A percentile compares a stretch with the other conserved stretches of the same genome.
phyloP scores from a whole-genome alignment of 2,888 invertebrate species.

The Caenorhabditis sp. region DNA sequence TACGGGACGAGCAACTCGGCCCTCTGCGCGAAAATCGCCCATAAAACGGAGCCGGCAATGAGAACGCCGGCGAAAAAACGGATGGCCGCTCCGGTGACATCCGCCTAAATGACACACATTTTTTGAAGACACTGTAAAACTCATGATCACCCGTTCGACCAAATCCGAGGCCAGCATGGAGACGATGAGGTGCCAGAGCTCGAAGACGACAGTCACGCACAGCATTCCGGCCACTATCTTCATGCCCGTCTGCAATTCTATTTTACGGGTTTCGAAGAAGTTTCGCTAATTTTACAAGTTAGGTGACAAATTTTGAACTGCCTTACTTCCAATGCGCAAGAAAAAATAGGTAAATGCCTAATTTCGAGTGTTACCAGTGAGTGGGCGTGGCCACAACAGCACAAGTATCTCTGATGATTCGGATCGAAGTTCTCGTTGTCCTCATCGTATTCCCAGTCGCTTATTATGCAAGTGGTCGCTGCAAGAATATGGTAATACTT shows the following conservation, averaged over 20 bases:
- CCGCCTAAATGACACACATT: slow-evolving; percentile 30
- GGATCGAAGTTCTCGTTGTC: slow-evolving; percentile 60
- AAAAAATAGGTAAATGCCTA: no score
- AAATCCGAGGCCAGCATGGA: slow-evolving; percentile 37
- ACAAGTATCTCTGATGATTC: slow-evolving; percentile 64
- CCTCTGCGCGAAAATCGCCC: slow-evolving; percentile 65
- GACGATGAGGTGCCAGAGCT: slow-evolving; percentile 68
- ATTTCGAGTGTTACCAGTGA: slow-evolving; percentile 64
- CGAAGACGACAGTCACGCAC: slow-evolving; percentile 69
- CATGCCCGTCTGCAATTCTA: slow-evolving; percentile 66
- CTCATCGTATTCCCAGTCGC: slow-evolving; percentile 51
- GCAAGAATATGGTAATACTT: not conserved
- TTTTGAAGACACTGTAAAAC: no score
- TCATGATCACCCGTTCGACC: slow-evolving; percentile 31
- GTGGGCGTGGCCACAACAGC: slow-evolving; percentile 67
- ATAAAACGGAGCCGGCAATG: slow-evolving; percentile 63
- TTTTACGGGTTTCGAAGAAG: not conserved
- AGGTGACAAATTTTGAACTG: no score
- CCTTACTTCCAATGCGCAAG: no score
- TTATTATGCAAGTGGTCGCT: slow-evolving; percentile 47
- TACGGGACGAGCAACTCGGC: slow-evolving; percentile 70
- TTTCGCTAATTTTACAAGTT: not conserved
- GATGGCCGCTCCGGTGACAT: slow-evolving; percentile 45
- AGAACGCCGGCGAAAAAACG: slow-evolving; percentile 65
- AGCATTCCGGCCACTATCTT: slow-evolving; percentile 71